Conservation (phyloP, 2,113 vertebrate genomes). For the Nibea coibor region DNA sequence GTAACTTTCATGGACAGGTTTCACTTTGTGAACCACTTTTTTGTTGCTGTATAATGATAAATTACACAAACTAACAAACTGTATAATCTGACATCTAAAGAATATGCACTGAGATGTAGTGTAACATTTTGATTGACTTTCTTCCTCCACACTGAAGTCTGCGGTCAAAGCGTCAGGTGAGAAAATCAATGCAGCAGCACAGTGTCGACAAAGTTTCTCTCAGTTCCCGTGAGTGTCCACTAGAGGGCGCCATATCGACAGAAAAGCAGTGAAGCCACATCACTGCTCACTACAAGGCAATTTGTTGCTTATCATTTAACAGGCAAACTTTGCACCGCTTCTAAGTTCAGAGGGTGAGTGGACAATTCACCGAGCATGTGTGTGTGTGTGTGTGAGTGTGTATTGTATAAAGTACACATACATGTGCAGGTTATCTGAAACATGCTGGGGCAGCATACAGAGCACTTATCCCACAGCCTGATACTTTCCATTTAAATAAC, state of each 20-base stretch:
- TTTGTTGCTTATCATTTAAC: conserved; percentile 19
- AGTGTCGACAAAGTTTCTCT: neutral
- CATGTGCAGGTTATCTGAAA: conserved; percentile 29
- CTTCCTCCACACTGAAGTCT: neutral
- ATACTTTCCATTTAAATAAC: conserved; percentile 45
- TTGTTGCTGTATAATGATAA: neutral
- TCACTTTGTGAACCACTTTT: neutral
- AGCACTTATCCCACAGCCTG: conserved; percentile 17
- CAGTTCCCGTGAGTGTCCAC: conserved; percentile 1
- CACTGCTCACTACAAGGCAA: conserved; percentile 2
- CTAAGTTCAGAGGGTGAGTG: neutral
- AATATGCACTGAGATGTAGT: neutral
- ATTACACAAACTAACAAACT: neutral
- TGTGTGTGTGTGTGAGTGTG: neutral
- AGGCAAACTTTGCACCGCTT: conserved; percentile 6
- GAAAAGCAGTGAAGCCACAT: conserved; percentile 30
- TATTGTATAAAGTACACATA: neutral
- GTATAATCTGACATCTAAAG: neutral
- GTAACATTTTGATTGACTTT: neutral
- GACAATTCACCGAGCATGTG: neutral
- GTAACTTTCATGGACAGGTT: neutral
- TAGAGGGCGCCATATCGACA: conserved; percentile 53
- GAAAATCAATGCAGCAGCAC: neutral
- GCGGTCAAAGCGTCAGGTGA: neutral
- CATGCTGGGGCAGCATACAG: neutral